Base-by-base conservation (phyloP, 2,888 invertebrate species). In the Spilosoma lubricipeda region DNA sequence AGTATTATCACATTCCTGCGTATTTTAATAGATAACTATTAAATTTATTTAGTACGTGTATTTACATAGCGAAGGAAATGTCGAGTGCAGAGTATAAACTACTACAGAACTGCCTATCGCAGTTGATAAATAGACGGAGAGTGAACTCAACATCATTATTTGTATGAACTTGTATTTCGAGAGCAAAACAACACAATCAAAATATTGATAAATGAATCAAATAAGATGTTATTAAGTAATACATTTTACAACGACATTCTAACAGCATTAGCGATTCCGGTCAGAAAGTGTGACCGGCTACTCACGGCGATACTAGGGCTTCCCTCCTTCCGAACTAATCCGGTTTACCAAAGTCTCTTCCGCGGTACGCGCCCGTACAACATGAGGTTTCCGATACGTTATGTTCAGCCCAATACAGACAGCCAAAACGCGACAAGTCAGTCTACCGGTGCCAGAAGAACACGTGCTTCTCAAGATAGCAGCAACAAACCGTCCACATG, bases 301-400 rank as follows among this genome's bases (percentile, higher is more conserved):
- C 64, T 71, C 67, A 63, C 59, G 15, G 71, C 80, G 56, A 67
- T 73, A 71, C 77, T 86, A 87, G 36, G 90, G 89, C 88, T 89
- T 90, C 90, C 78, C 70, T 63, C 70, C 77, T 84, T 81, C 80
- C 80, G 74, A 81, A 79, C 84, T 90, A 89, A 90, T 88, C 85
- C 84, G 79, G 86, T 86, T 89, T 88, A 81, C 71, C 77, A 70
- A 72, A 74, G 77, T 76, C 78, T 72, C 78, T 79, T 74, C 74
- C 71, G 67, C 30, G n/a, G 11, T 30, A 52, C 67, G 33, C 63
- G 27, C 48, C 39, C 15, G 42, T 63, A 15, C 45, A 73, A 68
- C 39, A 68, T n/a, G 42, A 66, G 36, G n/a, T 65, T 33, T 13
- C 33, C 52, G 66, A 11, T 20, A 27, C 36, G 42, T 33, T 48